Evolutionary conservation across 2,113 vertebrate genomes (phyloP).

Genomic region (Perca flavescens): DNA sequence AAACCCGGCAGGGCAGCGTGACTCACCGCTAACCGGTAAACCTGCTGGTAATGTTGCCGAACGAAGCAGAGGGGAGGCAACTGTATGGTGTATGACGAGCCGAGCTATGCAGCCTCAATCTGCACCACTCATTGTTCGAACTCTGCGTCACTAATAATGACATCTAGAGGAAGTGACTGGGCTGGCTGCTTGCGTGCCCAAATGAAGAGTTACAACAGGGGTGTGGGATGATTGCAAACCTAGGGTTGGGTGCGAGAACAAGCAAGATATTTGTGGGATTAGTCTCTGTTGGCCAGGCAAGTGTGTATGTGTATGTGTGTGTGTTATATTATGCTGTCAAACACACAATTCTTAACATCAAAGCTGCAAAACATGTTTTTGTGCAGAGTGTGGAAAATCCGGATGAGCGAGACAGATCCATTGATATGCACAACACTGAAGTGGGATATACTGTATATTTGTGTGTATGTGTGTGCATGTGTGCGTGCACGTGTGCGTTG

Average conservation of each 20-base stretch:
- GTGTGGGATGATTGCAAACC: conserved; percentile 23
- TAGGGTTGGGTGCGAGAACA: conserved; percentile 6
- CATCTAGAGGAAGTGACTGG: conserved; percentile 19
- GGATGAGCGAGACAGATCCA: conserved; percentile 25
- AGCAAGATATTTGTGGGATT: conserved; percentile 44
- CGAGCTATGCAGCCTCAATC: neutral
- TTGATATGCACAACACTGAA: conserved; percentile 27
- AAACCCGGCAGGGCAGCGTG: conserved; percentile 24
- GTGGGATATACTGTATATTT: neutral
- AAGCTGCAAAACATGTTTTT: conserved; percentile 34
- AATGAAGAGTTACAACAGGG: conserved; percentile 20
- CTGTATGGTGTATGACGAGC: neutral
- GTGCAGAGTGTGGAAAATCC: conserved; percentile 19
- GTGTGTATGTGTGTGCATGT: conserved; percentile 6
- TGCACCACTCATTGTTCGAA: neutral
- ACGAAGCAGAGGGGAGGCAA: neutral
- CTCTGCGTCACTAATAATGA: conserved; percentile 10
- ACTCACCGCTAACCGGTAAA: conserved; percentile 47
- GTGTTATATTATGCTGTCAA: conserved; percentile 20
- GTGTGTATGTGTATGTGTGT: neutral
- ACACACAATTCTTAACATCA: conserved; percentile 41
- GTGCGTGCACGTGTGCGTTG: conserved; percentile 1
- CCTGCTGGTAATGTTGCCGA: neutral
- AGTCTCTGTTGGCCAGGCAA: conserved; percentile 24
- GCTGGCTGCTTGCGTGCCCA: neutral